Evolutionary conservation across 1,140 invertebrate genomes (phyloP).

Genomic region (Leptonema lineaticorne): DNA sequence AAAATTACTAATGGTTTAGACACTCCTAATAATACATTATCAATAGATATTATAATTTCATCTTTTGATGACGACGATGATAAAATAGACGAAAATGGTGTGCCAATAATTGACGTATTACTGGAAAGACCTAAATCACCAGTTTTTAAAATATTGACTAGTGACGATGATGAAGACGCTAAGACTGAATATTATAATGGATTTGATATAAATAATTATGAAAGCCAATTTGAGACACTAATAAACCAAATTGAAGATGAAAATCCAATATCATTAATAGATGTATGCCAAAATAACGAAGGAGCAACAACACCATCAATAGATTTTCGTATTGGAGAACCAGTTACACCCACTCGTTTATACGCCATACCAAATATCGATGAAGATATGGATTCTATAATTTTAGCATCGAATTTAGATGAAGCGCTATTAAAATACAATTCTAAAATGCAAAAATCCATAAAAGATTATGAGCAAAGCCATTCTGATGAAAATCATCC

Average conservation of each 20-base stretch:
- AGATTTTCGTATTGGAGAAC: constrained; percentile 55
- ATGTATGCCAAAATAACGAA: constrained; percentile 41
- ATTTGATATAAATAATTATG: constrained; percentile 38
- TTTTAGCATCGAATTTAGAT: constrained; percentile 42
- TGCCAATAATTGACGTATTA: background rate
- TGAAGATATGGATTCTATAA: constrained; percentile 45
- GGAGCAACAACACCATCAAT: constrained; percentile 41
- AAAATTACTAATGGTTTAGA: too few species aligned
- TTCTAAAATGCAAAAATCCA: constrained; percentile 35
- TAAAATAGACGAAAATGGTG: background rate
- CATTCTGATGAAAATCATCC: constrained; percentile 23
- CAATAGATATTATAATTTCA: constrained; percentile 40
- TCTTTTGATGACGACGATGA: constrained; percentile 38
- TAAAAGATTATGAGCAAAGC: constrained; percentile 20
- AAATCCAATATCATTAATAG: background rate
- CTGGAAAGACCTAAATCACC: constrained; percentile 48
- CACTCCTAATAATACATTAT: background rate
- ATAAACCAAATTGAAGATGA: background rate
- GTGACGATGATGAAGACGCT: constrained; percentile 42
- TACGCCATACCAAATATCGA: constrained; percentile 44
- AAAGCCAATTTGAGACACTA: constrained; percentile 30
- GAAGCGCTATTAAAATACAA: constrained; percentile 39
- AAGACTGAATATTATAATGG: constrained; percentile 36
- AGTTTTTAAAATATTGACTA: constrained; percentile 48
- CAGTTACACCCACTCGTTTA: constrained; percentile 51